phyloP scores from a whole-genome alignment of 2,797 vertebrate genomes.

The Enteromius fasciolatus region DNA sequence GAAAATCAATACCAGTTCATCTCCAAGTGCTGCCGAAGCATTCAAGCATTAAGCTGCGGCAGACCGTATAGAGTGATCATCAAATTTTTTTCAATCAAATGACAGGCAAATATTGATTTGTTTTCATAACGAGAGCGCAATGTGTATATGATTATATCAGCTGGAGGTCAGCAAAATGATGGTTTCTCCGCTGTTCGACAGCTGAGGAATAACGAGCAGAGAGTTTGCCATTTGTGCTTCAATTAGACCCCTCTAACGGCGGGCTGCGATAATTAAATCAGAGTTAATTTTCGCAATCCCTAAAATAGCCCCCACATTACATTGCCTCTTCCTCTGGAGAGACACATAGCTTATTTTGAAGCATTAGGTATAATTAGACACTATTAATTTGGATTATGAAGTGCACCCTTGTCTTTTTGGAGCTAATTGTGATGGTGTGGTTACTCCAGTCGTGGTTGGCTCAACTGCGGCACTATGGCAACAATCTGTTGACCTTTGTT shows the following conservation, averaged over 20 bases:
- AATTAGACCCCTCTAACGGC: slow-evolving; percentile 67
- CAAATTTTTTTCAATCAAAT: background rate
- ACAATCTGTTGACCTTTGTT: slow-evolving; percentile 51
- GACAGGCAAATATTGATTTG: slow-evolving; percentile 55
- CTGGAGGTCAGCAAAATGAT: slow-evolving; percentile 47
- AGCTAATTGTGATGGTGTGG: slow-evolving; percentile 51
- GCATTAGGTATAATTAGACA: slow-evolving; percentile 78
- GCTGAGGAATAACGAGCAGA: slow-evolving; percentile 26
- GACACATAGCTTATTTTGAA: slow-evolving; percentile 75
- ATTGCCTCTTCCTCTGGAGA: slow-evolving; percentile 69
- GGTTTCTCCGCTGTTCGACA: background rate
- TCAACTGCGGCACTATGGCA: slow-evolving; percentile 49
- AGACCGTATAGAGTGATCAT: slow-evolving; percentile 19
- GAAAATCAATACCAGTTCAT: slow-evolving; percentile 40
- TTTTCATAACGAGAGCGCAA: slow-evolving; percentile 42
- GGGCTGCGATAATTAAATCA: slow-evolving; percentile 75
- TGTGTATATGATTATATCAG: slow-evolving; percentile 35
- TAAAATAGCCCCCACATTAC: slow-evolving; percentile 73
- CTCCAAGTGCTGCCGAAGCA: slow-evolving; percentile 22
- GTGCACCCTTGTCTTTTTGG: slow-evolving; percentile 53
- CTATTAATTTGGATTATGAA: slow-evolving; percentile 75
- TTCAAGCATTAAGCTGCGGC: slow-evolving; percentile 22
- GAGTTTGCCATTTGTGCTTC: slow-evolving; percentile 61
- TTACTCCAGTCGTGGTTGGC: slow-evolving; percentile 11
- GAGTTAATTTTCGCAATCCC: slow-evolving; percentile 75